A percentile compares a stretch with the other conserved stretches of the same genome.
These are phyloP conservation scores for Hydropsyche betteni DNA, from an alignment of 2,888 invertebrate species.

Conservation along the genomic window DNA sequence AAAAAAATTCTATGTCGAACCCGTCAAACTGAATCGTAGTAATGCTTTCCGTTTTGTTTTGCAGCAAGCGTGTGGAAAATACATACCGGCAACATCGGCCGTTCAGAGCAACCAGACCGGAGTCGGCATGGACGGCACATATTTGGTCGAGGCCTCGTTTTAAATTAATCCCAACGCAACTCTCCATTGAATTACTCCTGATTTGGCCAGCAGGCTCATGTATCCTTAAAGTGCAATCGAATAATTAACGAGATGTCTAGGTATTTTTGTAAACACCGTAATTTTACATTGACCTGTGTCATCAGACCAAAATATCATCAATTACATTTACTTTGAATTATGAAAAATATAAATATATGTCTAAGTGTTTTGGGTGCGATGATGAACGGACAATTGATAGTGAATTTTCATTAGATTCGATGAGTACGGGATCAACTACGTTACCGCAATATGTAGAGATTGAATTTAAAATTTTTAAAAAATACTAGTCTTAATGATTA, in stretches of 20 bases:
- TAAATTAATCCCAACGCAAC: constrained; percentile 58
- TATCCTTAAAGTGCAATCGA: background rate
- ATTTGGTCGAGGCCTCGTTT: constrained; percentile 86
- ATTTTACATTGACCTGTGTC: background rate
- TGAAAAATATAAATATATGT: constrained; percentile 1
- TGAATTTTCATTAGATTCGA: constrained; percentile 5
- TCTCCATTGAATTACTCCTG: background rate
- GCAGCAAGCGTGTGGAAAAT: constrained; percentile 86
- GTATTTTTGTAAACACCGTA: constrained; percentile 11
- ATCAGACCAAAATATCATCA: constrained; percentile 14
- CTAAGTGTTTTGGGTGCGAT: constrained; percentile 7
- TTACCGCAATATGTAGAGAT: constrained; percentile 18
- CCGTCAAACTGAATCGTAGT: background rate
- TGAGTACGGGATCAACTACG: constrained; percentile 22
- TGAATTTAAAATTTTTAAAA: background rate
- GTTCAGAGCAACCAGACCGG: constrained; percentile 83
- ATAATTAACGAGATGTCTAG: constrained; percentile 17
- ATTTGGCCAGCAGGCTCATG: background rate
- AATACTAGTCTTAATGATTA: too few relatives aligned
- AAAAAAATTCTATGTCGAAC: background rate
- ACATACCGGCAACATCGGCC: constrained; percentile 85
- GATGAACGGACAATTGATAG: background rate
- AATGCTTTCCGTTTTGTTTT: constrained; percentile 53
- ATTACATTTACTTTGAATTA: background rate
- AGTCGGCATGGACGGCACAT: constrained; percentile 85